Conservation (phyloP, 2,113 vertebrate genomes). For the Galemys pyrenaicus region DNA sequence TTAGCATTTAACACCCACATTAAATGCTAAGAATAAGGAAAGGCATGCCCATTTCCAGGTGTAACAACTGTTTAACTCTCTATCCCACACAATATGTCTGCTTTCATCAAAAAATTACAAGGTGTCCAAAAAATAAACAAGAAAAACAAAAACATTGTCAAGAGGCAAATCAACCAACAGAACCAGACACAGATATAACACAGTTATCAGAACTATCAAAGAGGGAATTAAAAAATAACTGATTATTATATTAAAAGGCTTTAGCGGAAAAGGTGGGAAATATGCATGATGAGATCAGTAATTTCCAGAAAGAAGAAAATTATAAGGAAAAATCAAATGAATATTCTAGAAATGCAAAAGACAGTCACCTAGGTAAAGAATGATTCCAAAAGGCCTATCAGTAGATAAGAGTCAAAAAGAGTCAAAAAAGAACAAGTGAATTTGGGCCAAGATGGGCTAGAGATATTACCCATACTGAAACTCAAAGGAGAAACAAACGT, state of each 20-base stretch:
- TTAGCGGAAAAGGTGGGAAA: neutral
- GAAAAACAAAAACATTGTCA: neutral
- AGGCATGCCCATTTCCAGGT: neutral
- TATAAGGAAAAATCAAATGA: conserved; percentile 2
- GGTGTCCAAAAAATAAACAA: neutral
- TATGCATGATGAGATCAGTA: neutral
- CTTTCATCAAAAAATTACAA: neutral
- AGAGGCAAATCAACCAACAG: neutral
- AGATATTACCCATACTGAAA: neutral
- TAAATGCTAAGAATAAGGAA: conserved; percentile 9
- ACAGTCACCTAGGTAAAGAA: neutral
- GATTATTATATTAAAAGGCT: neutral
- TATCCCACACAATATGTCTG: neutral
- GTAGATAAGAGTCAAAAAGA: neutral
- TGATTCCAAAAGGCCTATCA: neutral
- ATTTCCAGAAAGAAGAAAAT: neutral
- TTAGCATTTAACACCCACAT: neutral
- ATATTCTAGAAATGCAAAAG: neutral
- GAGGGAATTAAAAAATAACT: neutral
- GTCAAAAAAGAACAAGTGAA: neutral
- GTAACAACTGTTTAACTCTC: neutral
- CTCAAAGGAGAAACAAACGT: neutral
- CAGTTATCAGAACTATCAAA: neutral
- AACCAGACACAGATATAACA: neutral
- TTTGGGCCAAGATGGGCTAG: neutral